Percentiles rank a stretch among this genome's conserved stretches.
Conservation (phyloP, 2,797 vertebrate species). For the Corythornis leucogaster region DNA sequence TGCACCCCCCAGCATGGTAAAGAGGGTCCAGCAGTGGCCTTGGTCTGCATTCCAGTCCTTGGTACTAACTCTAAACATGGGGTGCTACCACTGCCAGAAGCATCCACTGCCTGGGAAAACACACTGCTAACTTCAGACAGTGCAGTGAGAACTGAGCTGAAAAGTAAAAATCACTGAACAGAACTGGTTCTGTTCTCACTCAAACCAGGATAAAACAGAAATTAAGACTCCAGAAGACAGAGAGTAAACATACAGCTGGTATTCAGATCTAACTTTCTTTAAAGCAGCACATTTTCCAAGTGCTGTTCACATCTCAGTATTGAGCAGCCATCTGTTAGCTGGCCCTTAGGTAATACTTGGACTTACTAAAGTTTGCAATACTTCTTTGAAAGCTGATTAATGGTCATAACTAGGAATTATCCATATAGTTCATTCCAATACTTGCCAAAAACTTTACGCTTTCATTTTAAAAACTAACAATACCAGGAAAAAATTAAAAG, state of each 20-base stretch:
- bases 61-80: no score
- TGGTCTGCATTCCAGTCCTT: no score
- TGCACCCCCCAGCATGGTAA: no score
- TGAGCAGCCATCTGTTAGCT: neutral
- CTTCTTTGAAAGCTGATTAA: neutral
- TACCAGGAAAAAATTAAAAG: neutral
- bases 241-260: neutral
- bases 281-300: neutral
- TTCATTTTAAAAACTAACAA: neutral
- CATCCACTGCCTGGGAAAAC: no score
- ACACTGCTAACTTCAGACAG: no score
- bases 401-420: neutral
- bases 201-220: neutral
- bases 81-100: no score
- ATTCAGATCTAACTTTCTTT: neutral
- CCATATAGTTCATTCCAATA: neutral
- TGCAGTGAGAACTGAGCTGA: no score
- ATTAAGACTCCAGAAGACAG: neutral
- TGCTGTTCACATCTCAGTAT: neutral
- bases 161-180: no score
- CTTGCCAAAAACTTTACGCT: neutral
- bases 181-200: no score
- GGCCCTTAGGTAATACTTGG: neutral
- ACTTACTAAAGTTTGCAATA: neutral
- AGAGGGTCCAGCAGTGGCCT: no score